These are phyloP conservation scores for Diaprepes abbreviatus DNA, from an alignment of 2,888 invertebrate genomes.

Conservation along the genomic window DNA sequence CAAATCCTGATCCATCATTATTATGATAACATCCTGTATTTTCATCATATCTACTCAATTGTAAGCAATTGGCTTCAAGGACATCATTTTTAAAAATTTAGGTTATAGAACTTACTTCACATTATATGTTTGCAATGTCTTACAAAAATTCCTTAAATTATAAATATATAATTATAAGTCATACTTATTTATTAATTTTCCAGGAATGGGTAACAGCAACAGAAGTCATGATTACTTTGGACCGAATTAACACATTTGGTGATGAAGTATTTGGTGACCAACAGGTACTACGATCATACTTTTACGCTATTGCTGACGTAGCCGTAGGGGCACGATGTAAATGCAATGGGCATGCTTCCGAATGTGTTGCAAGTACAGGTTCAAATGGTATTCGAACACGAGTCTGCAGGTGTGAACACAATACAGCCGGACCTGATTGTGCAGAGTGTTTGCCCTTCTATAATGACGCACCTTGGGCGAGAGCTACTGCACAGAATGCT, in stretches of 20 bases:
- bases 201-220: conserved; percentile 98
- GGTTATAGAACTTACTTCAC: too few relatives aligned
- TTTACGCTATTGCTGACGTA: conserved; percentile 93
- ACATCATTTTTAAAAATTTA: too few relatives aligned
- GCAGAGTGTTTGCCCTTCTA: conserved; percentile 93
- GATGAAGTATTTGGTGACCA: conserved; percentile 96
- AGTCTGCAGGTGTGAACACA: conserved; percentile 93
- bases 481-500: conserved; percentile 90
- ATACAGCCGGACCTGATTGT: conserved; percentile 95
- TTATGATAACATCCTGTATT: too few relatives aligned
- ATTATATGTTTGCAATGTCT: too few relatives aligned
- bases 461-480: conserved; percentile 96
- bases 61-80: too few relatives aligned
- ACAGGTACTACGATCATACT: conserved; percentile 94
- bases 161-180: too few relatives aligned
- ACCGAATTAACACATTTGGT: conserved; percentile 98
- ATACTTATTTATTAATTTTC: too few relatives aligned
- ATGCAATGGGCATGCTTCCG: conserved; percentile 97
- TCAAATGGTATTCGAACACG: conserved; percentile 72
- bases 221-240: conserved; percentile 90
- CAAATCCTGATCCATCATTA: too few relatives aligned
- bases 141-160: too few relatives aligned
- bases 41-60: too few relatives aligned
- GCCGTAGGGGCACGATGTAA: conserved; percentile 93
- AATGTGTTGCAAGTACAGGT: conserved; percentile 80